Conservation (phyloP, 2,113 vertebrate genomes). For the Bubo scandiacus region DNA sequence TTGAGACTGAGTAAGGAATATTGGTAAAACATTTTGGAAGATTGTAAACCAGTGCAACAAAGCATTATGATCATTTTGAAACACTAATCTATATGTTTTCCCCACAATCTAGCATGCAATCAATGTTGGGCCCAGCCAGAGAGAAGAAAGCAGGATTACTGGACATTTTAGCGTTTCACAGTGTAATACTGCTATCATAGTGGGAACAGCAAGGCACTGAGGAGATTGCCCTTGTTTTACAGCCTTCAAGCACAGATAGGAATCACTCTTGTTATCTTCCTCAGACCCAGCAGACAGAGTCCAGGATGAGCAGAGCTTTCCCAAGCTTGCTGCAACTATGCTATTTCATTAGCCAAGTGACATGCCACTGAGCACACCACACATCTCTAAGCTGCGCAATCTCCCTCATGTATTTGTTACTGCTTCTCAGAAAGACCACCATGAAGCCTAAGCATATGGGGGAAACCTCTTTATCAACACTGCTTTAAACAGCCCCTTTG, state of each 20-base stretch:
- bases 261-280: neutral
- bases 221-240: neutral
- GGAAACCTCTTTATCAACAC: neutral
- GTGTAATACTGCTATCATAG: neutral
- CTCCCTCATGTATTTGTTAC: neutral
- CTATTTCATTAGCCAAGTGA: neutral
- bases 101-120: neutral
- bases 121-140: neutral
- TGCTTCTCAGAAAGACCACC: neutral
- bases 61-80: neutral
- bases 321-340: no score
- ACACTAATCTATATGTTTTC: neutral
- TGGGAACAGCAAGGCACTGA: neutral
- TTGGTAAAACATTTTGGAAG: conserved; percentile 1
- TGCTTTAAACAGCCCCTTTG: neutral
- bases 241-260: neutral
- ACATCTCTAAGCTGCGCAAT: rapidly evolving
- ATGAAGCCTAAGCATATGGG: rapidly evolving
- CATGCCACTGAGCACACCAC: rapidly evolving
- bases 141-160: neutral
- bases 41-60: neutral
- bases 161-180: neutral
- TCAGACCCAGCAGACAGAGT: neutral
- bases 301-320: neutral
- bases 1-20: neutral